Percentiles rank a stretch among this genome's conserved stretches.
phyloP scores from a whole-genome alignment of 1,140 invertebrate genomes.

The Frieseomelitta varia region DNA sequence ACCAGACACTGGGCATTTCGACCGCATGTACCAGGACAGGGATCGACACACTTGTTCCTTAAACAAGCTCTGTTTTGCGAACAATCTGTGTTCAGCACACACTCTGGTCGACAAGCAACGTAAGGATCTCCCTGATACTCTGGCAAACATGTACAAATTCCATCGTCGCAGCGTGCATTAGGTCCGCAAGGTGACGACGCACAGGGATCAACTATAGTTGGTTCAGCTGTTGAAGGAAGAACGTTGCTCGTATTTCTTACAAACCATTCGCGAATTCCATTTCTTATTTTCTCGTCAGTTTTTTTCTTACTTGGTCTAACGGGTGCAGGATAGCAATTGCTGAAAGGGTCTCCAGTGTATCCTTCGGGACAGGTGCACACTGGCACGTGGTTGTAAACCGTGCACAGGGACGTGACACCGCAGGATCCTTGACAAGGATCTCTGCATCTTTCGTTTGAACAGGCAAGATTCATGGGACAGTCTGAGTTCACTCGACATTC shows the following conservation, averaged over 20 bases:
- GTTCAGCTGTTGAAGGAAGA: conserved; percentile 48
- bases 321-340: conserved; percentile 83
- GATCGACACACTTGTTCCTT: conserved; percentile 78
- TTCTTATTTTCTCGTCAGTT: not conserved
- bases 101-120: conserved; percentile 79
- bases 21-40: conserved; percentile 83
- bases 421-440: conserved; percentile 90
- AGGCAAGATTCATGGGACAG: conserved; percentile 85
- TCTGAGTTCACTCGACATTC: conserved; percentile 88
- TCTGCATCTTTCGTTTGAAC: conserved; percentile 86
- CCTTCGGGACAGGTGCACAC: conserved; percentile 87
- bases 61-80: conserved; percentile 76
- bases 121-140: conserved; percentile 84
- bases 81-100: conserved; percentile 79
- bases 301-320: conserved; percentile 66
- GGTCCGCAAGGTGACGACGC: conserved; percentile 84
- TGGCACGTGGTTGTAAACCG: conserved; percentile 87
- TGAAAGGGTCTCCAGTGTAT: conserved; percentile 89
- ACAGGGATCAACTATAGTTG: conserved; percentile 76
- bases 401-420: conserved; percentile 86
- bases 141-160: conserved; percentile 81
- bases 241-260: not conserved
- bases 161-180: conserved; percentile 84
- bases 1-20: conserved; percentile 89
- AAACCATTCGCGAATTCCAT: not conserved